A percentile compares a stretch with the other conserved stretches of the same genome.
These are phyloP conservation scores for Cyclargus thomasi DNA, from an alignment of 1,140 invertebrate species.

Conservation along the genomic window DNA sequence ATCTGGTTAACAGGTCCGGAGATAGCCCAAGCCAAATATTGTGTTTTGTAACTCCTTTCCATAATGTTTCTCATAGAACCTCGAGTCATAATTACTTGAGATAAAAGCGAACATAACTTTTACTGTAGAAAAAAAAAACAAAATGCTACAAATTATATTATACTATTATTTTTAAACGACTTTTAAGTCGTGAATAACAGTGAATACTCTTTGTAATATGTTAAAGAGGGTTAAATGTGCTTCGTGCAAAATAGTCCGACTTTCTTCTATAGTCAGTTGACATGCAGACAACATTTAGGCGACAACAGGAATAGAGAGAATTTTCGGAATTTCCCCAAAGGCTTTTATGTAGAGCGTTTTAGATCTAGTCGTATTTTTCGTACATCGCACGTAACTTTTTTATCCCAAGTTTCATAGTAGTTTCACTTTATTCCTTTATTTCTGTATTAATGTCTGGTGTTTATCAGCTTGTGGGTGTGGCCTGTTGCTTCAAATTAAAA, in stretches of 20 bases:
- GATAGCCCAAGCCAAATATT: no score
- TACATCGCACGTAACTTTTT: background rate
- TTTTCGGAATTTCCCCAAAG: background rate
- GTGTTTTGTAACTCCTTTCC: no score
- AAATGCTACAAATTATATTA: no score
- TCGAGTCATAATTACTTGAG: no score
- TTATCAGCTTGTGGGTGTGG: no score
- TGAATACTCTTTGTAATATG: constrained; percentile 17
- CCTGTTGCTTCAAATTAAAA: no score
- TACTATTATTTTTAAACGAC: background rate
- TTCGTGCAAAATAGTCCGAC: background rate
- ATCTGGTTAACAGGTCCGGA: no score
- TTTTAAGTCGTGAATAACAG: constrained; percentile 12
- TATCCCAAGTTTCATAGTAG: background rate
- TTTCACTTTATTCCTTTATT: no score
- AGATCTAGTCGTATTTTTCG: background rate
- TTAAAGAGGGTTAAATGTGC: constrained; percentile 17
- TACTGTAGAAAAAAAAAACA: no score
- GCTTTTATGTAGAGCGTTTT: background rate
- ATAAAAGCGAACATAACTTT: no score
- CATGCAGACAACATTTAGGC: background rate
- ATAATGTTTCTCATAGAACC: no score
- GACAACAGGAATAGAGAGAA: background rate
- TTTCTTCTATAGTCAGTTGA: background rate
- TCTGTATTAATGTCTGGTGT: no score